Percentiles rank a stretch among this genome's conserved stretches.
These are phyloP conservation scores for Gortyna flavago DNA, from an alignment of 2,888 invertebrate genomes.

Conservation along the genomic window DNA sequence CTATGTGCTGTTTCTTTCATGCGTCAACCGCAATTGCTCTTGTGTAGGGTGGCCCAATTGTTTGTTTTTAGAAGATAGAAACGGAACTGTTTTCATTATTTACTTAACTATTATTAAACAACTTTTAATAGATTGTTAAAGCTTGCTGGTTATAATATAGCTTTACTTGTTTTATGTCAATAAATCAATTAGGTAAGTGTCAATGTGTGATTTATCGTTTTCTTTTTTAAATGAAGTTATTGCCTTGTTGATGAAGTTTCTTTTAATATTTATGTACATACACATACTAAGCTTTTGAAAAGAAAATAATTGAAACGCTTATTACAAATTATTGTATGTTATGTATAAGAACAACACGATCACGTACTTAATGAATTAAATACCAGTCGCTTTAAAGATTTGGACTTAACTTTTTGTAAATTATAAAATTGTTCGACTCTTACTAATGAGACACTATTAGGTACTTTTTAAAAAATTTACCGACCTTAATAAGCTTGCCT, in stretches of 20 bases:
- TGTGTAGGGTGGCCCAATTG: slow-evolving; percentile 55
- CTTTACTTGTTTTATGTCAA: not conserved
- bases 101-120: no score
- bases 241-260: no score
- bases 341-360: not conserved
- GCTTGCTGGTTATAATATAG: no score
- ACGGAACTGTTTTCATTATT: not conserved
- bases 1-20: slow-evolving; percentile 31
- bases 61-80: slow-evolving; percentile 20
- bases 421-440: not conserved
- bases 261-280: not conserved
- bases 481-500: no score
- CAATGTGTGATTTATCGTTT: not conserved
- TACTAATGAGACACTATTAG: no score
- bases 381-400: no score
- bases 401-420: not conserved
- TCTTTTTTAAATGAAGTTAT: not conserved
- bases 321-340: not conserved
- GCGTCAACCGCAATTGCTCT: slow-evolving; percentile 33
- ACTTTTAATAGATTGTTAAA: no score
- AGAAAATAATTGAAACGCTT: not conserved
- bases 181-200: not conserved
- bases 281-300: no score
- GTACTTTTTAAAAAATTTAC: no score
- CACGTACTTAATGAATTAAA: not conserved